phyloP scores from a whole-genome alignment of 2,888 invertebrate species.

The Drosophila parthenogenetica region DNA sequence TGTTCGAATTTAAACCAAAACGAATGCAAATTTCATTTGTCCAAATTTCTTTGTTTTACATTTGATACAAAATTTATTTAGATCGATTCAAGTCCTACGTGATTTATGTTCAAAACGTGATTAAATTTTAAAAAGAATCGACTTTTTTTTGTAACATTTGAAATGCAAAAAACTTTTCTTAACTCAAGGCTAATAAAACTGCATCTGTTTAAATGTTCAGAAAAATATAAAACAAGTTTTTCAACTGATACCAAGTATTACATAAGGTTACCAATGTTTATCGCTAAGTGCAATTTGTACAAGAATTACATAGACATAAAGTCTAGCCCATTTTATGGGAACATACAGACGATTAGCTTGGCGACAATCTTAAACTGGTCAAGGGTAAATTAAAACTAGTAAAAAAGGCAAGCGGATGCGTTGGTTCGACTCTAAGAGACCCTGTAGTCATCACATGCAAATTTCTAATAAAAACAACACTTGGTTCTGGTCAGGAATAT shows the following conservation, averaged over 20 bases:
- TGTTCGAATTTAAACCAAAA: conserved; percentile 37
- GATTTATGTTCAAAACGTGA: conserved; percentile 50
- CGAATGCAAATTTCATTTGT: conserved; percentile 63
- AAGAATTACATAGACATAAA: background rate
- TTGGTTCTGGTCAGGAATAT: too few relatives aligned
- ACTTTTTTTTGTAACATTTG: conserved; percentile 9
- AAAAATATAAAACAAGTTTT: background rate
- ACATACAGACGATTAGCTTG: background rate
- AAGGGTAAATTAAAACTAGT: conserved; percentile 43
- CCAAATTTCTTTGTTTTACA: conserved; percentile 40
- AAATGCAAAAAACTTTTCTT: conserved; percentile 3
- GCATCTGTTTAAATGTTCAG: conserved; percentile 40
- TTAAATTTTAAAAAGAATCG: conserved; percentile 13
- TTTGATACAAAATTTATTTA: background rate
- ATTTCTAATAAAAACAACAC: too few relatives aligned
- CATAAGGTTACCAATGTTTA: background rate
- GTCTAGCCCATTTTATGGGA: background rate
- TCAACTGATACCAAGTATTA: background rate
- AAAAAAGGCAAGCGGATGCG: background rate
- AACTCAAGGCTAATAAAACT: conserved; percentile 40
- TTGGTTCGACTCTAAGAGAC: too few relatives aligned
- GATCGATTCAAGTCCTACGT: background rate
- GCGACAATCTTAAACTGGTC: conserved; percentile 42
- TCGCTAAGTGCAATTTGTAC: background rate
- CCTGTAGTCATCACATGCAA: too few relatives aligned